Percentiles rank a stretch among this genome's conserved stretches.
phyloP scores from a whole-genome alignment of 1,140 invertebrate genomes.

The Drosophila pandora region DNA sequence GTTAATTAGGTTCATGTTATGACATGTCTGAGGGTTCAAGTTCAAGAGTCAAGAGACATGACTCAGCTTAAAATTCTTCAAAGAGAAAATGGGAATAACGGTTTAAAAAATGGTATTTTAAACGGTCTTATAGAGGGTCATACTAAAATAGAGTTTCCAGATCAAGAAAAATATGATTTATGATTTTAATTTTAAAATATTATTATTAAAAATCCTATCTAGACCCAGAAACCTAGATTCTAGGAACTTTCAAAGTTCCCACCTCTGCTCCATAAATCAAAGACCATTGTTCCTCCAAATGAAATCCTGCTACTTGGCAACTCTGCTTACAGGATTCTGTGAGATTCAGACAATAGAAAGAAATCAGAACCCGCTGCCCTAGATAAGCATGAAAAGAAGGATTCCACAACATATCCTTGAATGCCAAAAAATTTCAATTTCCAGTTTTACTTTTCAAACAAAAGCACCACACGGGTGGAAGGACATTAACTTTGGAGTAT shows the following conservation, averaged over 20 bases:
- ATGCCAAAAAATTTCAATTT: constrained; percentile 53
- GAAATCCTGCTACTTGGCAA: constrained; percentile 31
- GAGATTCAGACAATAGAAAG: constrained; percentile 32
- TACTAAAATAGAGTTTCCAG: not conserved
- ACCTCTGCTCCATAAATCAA: constrained; percentile 35
- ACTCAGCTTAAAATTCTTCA: constrained; percentile 17
- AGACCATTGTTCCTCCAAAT: constrained; percentile 13
- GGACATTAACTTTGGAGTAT: constrained; percentile 69
- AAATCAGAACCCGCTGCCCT: constrained; percentile 53
- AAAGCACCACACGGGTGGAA: constrained; percentile 62
- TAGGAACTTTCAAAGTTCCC: not conserved
- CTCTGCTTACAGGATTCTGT: constrained; percentile 42
- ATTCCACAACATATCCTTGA: constrained; percentile 21
- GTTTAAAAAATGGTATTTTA: constrained; percentile 35
- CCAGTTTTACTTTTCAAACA: constrained; percentile 62
- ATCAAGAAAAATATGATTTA: no score
- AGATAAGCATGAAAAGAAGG: constrained; percentile 51
- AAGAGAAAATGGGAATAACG: not conserved
- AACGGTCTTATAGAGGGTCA: constrained; percentile 11
- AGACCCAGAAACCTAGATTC: not conserved
- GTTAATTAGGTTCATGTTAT: constrained; percentile 54
- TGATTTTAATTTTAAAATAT: no score
- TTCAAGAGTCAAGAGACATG: constrained; percentile 31
- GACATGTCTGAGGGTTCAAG: constrained; percentile 33
- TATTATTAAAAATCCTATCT: not conserved